Conservation (phyloP, 2,888 invertebrate species). For the Pollenia griseotomentosa region DNA sequence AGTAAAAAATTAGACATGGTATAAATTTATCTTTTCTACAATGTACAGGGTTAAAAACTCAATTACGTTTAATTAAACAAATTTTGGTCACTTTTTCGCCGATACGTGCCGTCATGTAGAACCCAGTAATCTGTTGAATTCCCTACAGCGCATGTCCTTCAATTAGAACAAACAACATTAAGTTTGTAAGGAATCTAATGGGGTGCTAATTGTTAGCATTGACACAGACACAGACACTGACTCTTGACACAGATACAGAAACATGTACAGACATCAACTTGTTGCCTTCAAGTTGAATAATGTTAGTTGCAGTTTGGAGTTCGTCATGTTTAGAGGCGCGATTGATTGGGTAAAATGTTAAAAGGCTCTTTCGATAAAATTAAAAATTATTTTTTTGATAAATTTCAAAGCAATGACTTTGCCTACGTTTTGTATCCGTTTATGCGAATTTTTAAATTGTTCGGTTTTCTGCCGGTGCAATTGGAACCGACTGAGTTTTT, state of each 20-base stretch:
- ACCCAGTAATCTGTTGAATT: conserved; percentile 53
- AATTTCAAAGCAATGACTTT: conserved; percentile 70
- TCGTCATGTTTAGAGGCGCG: conserved; percentile 23
- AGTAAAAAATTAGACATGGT: not conserved
- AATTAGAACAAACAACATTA: conserved; percentile 10
- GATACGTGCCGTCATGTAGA: not conserved
- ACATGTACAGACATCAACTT: not conserved
- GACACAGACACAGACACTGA: not conserved
- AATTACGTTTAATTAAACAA: conserved; percentile 25
- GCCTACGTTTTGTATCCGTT: conserved; percentile 78
- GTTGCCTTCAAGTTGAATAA: not conserved
- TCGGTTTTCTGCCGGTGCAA: conserved; percentile 77
- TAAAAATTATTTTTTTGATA: conserved; percentile 59
- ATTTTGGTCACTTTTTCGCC: not conserved
- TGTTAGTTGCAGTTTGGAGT: conserved; percentile 35
- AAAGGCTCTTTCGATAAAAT: conserved; percentile 19
- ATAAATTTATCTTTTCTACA: not conserved
- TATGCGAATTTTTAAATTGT: conserved; percentile 76
- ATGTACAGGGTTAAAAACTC: conserved; percentile 13
- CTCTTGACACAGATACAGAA: not conserved
- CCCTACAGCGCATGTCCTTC: conserved; percentile 61
- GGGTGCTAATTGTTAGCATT: conserved; percentile 41
- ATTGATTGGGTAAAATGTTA: conserved; percentile 7
- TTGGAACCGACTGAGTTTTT: conserved; percentile 63
- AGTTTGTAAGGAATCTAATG: conserved; percentile 25